Evolutionary conservation across 2,113 vertebrate species (phyloP), one percentile per base, ranked within the genome.

Genomic region (Anguilla japonica): DNA sequence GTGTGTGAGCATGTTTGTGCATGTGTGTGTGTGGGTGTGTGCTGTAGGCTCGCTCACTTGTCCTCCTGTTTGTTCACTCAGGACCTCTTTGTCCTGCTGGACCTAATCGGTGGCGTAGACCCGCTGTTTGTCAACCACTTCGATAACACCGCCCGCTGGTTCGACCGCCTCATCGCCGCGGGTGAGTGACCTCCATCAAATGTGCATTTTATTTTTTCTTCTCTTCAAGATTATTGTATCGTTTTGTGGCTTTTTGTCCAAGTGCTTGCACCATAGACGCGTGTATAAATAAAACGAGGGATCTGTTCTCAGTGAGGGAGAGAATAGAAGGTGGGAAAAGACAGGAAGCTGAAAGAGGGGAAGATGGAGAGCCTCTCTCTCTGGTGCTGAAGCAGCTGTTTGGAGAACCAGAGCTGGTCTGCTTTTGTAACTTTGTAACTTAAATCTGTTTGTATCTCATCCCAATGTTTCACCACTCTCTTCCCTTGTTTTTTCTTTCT

Each of bases 81-180:
- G 97, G 97, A 96, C 89, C 94, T 98, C 71, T 97, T 98, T 88
- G 91, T 98, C 87, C 93, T 98, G 53, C 93, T 98, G 22, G 98
- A 98, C 87, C 95, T 98, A 57, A 95, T 98, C 16, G 98, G 98
- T 0, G 95, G 92, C 13, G 90, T 91, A 0, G 90, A 95, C n/a
- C 98, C 97, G 0, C 86, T 96, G 83, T 97, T 98, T 86, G 94
- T 96, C 0, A 98, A 96, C 89, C 97, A 98, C 91, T 98, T 98
- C 81, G 91, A 96, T n/a, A 95, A 93, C 89, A 98, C 97, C 0
- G 95, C 93, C 8, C 95, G 93, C 87, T 98, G 97, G 97, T 98
- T 98, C 81, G 95, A 97, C 88, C 95, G 96, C 2, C 95, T 98
- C 5, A 95, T 95, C 3, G 89, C 91, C 87, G 96, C 97, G 20